Conservation (phyloP, 2,797 vertebrate genomes). For the Lagodon rhomboides region DNA sequence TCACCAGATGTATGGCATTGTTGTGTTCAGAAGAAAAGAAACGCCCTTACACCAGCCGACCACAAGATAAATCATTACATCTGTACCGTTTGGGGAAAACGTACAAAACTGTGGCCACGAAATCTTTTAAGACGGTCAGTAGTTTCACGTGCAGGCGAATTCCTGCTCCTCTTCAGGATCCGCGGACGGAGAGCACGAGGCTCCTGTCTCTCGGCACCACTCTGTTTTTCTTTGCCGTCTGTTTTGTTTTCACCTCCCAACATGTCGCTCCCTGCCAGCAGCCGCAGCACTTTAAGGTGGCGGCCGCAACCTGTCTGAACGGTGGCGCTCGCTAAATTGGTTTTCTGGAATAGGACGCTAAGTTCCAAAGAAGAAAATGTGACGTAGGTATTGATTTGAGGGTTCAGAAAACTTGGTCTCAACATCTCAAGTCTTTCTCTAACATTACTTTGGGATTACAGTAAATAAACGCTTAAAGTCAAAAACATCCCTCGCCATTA, state of each 20-base stretch:
- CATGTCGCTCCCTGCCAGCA: slow-evolving; percentile 14
- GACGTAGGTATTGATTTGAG: neutral
- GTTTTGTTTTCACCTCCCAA: slow-evolving; percentile 24
- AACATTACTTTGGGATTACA: neutral
- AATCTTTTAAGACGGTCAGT: slow-evolving; percentile 10
- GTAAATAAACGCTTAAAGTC: neutral
- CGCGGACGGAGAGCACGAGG: slow-evolving; percentile 8
- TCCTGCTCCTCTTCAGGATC: slow-evolving; percentile 12
- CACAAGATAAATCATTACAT: neutral
- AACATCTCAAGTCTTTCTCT: neutral
- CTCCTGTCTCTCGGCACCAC: slow-evolving; percentile 3
- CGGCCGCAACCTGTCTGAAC: slow-evolving; percentile 7
- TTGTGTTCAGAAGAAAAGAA: slow-evolving; percentile 13
- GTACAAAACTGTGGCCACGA: neutral
- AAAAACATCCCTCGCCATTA: neutral
- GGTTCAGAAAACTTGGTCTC: neutral
- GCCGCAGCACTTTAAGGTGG: slow-evolving; percentile 9
- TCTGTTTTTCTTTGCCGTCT: slow-evolving; percentile 44
- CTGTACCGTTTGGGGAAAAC: neutral
- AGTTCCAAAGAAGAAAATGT: neutral
- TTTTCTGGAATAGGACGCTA: slow-evolving; percentile 3
- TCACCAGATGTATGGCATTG: neutral
- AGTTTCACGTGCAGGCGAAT: slow-evolving; percentile 19
- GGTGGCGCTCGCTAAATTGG: neutral
- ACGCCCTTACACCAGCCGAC: neutral